Conservation (phyloP, 37 sponge, comb jelly and placozoan species). For the Haliclona indistincta region DNA sequence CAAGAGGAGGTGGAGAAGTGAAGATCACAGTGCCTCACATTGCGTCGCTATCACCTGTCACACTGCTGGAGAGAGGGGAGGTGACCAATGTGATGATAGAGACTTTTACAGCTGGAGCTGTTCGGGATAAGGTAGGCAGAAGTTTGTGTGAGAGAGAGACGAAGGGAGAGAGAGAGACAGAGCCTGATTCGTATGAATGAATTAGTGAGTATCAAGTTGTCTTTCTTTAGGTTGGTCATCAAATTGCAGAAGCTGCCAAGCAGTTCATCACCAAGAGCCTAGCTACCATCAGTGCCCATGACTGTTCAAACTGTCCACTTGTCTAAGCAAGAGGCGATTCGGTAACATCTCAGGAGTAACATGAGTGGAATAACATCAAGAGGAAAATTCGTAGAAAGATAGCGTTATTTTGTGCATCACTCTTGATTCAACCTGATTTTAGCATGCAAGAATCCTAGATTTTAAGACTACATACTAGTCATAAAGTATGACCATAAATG, state of each 20-base stretch:
- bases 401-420: too few relatives aligned
- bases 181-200: conserved; percentile 15
- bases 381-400: too few relatives aligned
- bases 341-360: conserved; percentile 80
- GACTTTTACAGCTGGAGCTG: conserved; percentile 55
- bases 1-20: conserved; percentile 91
- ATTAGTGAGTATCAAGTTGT: background rate
- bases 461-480: too few relatives aligned
- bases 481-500: too few relatives aligned
- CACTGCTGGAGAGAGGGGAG: conserved; percentile 58
- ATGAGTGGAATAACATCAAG: too few relatives aligned
- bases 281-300: background rate
- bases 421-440: too few relatives aligned
- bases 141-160: too few relatives aligned
- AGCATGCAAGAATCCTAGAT: too few relatives aligned
- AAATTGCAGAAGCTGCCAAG: conserved; percentile 37
- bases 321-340: conserved; percentile 29
- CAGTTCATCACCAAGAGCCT: background rate
- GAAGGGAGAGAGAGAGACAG: conserved; percentile 18
- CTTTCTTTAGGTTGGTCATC: conserved; percentile 15
- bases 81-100: conserved; percentile 35
- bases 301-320: conserved; percentile 10
- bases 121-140: conserved; percentile 48
- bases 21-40: conserved; percentile 37
- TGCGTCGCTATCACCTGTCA: conserved; percentile 43